Evolutionary conservation across 2,797 vertebrate genomes (phyloP), one percentile per base, ranked within the genome.

Genomic region (Phataginus tricuspis): DNA sequence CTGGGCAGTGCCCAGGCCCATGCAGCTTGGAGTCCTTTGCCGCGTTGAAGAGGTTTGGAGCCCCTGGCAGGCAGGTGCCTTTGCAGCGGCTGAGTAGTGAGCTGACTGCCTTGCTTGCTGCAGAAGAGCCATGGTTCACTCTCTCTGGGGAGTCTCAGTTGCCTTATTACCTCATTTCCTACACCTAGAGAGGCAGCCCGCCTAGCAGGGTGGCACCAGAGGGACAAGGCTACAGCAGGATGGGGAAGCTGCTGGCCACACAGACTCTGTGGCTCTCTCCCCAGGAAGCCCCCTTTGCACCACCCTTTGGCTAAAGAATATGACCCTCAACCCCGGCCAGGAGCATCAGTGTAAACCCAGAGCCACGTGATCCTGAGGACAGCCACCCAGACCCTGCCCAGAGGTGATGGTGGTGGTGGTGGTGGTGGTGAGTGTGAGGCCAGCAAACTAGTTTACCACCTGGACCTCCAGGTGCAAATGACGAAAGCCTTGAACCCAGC

Each of bases 81-180:
- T 79, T 77, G 64, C 7, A 42, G 66, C 82, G 68, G n/a, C 66
- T 31, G 0, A 45, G 11, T 91, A 66, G 83, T 66, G 74, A 86
- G 69, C 68, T 79, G 61, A 53, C 27, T 61, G 71, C 53, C 72
- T 71, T 53, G 64, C 88, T 88, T 69, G 18, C 80, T 92, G 29
- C 2, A 4, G 37, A 89, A 61, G 39, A 91, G 27, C 93, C 83
- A 71, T 84, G 91, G 95, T 97, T 91, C 88, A 95, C n/a, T 77
- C 53, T 78, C 86, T 79, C 93, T 5, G 29, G 93, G 84, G 95
- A 80, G 31, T 69, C 61, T 16, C 8, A 0, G 5, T 27, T 42
- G 51, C 86, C 72, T 92, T 19, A 3, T 95, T 94, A 61, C 85
- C 80, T 92, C n/a, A 2, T 89, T 93, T 77, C 49, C 72, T 89